phyloP scores from a whole-genome alignment of 2,113 vertebrate species.

The Bothrops jararaca region DNA sequence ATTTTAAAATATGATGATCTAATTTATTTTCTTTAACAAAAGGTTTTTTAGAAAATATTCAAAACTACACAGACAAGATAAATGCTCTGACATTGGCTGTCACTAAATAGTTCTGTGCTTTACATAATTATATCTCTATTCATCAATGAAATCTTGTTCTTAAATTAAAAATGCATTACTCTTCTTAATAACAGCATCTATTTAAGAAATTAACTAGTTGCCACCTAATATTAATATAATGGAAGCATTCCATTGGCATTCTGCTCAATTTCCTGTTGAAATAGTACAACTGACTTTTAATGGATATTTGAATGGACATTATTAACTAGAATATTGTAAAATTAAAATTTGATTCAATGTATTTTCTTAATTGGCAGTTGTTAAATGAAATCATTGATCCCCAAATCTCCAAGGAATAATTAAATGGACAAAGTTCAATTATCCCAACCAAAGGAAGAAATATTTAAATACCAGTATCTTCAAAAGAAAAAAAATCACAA shows the following conservation, averaged over 20 bases:
- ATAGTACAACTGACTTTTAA: constrained; percentile 71
- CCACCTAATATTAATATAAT: constrained; percentile 63
- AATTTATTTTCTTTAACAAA: constrained; percentile 8
- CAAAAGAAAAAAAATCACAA: neutral
- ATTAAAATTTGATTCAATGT: constrained; percentile 59
- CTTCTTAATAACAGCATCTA: constrained; percentile 57
- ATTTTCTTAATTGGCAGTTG: constrained; percentile 55
- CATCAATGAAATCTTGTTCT: constrained; percentile 39
- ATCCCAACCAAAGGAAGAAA: constrained; percentile 40
- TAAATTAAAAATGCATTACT: constrained; percentile 64
- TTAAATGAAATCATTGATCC: constrained; percentile 52
- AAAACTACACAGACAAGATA: constrained; percentile 1
- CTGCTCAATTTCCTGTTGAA: constrained; percentile 66
- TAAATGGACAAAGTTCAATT: constrained; percentile 49
- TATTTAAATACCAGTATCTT: neutral
- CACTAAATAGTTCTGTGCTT: constrained; percentile 31
- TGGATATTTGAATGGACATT: constrained; percentile 68
- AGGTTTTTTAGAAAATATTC: neutral
- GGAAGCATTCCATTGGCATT: constrained; percentile 57
- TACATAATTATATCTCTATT: constrained; percentile 43
- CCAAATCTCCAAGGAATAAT: constrained; percentile 45
- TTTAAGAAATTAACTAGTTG: constrained; percentile 55
- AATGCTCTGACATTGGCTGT: constrained; percentile 12
- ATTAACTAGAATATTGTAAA: constrained; percentile 67
- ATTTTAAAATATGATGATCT: neutral